Evolutionary conservation across 2,888 invertebrate genomes (phyloP).

Genomic region (Drosophila cognata): DNA sequence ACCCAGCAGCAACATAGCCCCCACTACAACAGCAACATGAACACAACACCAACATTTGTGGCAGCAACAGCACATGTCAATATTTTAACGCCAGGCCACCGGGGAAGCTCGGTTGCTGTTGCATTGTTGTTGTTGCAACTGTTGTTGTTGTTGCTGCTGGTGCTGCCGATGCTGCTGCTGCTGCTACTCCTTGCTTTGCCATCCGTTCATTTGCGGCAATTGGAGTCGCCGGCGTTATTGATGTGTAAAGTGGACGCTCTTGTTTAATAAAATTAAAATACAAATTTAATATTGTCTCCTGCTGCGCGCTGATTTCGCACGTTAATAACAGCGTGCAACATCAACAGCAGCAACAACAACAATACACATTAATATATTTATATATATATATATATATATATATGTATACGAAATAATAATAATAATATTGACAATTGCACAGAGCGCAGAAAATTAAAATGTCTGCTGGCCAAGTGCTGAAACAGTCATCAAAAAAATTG

Average conservation of each 20-base stretch:
- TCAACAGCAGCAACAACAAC: constrained; percentile 1
- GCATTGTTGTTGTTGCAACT: constrained; percentile 27
- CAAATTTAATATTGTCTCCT: constrained; percentile 62
- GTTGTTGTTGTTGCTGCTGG: constrained; percentile 22
- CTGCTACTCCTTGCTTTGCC: constrained; percentile 10
- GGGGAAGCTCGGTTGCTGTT: constrained; percentile 56
- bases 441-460: background rate
- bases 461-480: background rate
- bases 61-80: constrained; percentile 70
- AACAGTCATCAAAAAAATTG: background rate
- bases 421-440: constrained; percentile 27
- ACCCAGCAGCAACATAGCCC: background rate
- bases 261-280: constrained; percentile 81
- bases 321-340: constrained; percentile 41
- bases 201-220: constrained; percentile 45
- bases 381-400: background rate
- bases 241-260: constrained; percentile 78
- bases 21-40: constrained; percentile 5
- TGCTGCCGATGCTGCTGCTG: constrained; percentile 2
- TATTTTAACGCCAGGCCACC: constrained; percentile 71
- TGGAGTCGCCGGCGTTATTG: constrained; percentile 59
- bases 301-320: constrained; percentile 49
- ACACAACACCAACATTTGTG: constrained; percentile 21
- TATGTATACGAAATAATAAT: constrained; percentile 4
- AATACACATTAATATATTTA: constrained; percentile 13